These are phyloP conservation scores for Sceloporus undulatus DNA, from an alignment of 2,113 vertebrate genomes.

Conservation along the genomic window DNA sequence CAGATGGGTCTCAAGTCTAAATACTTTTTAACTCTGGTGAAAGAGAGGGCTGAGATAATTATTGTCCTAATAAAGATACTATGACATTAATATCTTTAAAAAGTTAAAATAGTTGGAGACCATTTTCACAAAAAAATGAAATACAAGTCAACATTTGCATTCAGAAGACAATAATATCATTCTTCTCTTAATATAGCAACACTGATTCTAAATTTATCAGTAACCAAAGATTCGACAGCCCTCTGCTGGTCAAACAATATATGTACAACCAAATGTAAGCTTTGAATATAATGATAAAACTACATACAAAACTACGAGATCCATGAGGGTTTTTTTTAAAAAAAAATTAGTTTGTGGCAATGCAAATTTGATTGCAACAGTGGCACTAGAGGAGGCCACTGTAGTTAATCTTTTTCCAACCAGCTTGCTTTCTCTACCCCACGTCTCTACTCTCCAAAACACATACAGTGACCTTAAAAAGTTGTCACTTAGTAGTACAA, in stretches of 20 bases:
- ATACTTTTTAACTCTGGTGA: too few relatives aligned
- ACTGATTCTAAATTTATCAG: neutral
- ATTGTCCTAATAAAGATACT: too few relatives aligned
- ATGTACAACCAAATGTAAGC: neutral
- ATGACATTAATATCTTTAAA: neutral
- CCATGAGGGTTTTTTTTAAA: neutral
- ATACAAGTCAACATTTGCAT: neutral
- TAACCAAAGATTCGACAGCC: slow-evolving; percentile 48
- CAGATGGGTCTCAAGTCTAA: too few relatives aligned
- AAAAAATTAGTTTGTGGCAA: neutral
- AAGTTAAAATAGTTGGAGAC: too few relatives aligned
- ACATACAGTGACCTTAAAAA: neutral
- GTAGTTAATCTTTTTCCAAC: neutral
- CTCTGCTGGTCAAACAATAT: slow-evolving; percentile 57
- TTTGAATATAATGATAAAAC: neutral
- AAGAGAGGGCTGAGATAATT: too few relatives aligned
- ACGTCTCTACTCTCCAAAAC: neutral
- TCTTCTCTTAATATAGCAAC: neutral
- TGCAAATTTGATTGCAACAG: neutral
- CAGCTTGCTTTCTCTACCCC: neutral
- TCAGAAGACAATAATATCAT: neutral
- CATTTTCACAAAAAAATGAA: neutral
- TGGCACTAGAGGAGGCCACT: neutral
- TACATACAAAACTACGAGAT: neutral
- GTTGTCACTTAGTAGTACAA: neutral